Base-by-base conservation (phyloP, 2,113 vertebrate genomes). In the Perca flavescens region DNA sequence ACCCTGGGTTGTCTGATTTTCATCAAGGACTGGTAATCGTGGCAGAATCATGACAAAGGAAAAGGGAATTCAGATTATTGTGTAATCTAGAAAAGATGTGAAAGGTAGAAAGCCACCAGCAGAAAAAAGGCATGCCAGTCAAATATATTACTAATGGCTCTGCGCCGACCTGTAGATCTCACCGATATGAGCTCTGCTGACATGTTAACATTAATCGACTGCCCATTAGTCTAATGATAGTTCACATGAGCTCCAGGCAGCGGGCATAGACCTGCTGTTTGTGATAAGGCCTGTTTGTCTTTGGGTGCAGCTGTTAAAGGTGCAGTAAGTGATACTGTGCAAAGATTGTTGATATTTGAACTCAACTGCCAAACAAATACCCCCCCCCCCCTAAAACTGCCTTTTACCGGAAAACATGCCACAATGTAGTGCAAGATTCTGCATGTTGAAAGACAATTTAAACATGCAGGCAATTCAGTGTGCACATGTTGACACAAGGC, bases 201-300 rank as follows among this genome's bases (percentile, higher is more conserved):
- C 89, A 81, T 87, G 89, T 92, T 90, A 77, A 62, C 93, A 91
- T 93, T 88, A 89, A 94, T 91, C 63, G 79, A 76, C n/a, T 36
- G 4, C n/a, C 91, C 86, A 87, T 94, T 94, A 91, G 79, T 54
- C 22, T 91, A 88, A 91, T 92, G 91, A 87, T 50, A 43, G 82
- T 83, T 85, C 87, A 80, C 84, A 70, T 86, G 82, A 84, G 82
- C 68, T 65, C 2, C 47, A 1, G 70, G 86, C 82, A 89, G 86
- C 91, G 92, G 91, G 64, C 49, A 7, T 6, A 54, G 82, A 75
- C 74, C 77, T 67, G 66, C 75, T 74, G 82, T 34, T 63, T 77
- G 71, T 68, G 86, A 86, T 82, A 50, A 86, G 52, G 74, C 68
- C 3, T 28, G 80, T 77, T 82, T 86, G 88, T 74, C 57, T 91